Evolutionary conservation across 2,888 invertebrate genomes (phyloP), one percentile per base, ranked within the genome.

Genomic region (Fissipunctia ypsillon): DNA sequence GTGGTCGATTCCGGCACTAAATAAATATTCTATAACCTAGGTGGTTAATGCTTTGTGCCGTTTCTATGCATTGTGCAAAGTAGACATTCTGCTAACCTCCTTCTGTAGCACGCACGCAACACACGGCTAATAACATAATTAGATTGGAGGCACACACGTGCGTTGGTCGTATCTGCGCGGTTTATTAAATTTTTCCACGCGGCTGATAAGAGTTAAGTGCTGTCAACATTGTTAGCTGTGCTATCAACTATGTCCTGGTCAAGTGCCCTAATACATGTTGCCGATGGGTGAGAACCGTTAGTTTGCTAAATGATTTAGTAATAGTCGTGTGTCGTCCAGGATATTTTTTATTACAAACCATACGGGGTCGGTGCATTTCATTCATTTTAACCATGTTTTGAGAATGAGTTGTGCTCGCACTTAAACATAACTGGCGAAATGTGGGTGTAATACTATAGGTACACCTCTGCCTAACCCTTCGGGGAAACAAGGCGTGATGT

Each of bases 111-210:
- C 48, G 76, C 78, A 84, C 86, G 73, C 86, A 74, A 78, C 75
- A 50, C 69, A 71, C 70, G 68, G 68, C 81, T 80, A 87, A 84
- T 80, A 79, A 81, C 78, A 82, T 87, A 85, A 87, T 86, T 76
- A 81, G 65, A 81, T 83, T 80, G 77, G 54, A 84, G 71, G 52
- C 50, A 52, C 78, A 74, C 77, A 72, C 65, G 84, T 78, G 69
- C n/a, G 38, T 25, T 54, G 56, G 45, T 31, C 63, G 60, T 81
- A 80, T 73, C 73, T 59, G 48, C 57, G 72, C 45, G 57, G 65
- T 61, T 83, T 78, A 81, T 69, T 68, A 71, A 48, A 73, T 73
- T 83, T 78, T 86, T 70, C 76, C 80, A 75, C 75, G 60, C 60
- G 60, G 56, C 64, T 69, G 76, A 84, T 78, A 75, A 74, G 31